phyloP scores from a whole-genome alignment of 2,797 vertebrate genomes.

The Lophotriccus pileatus region DNA sequence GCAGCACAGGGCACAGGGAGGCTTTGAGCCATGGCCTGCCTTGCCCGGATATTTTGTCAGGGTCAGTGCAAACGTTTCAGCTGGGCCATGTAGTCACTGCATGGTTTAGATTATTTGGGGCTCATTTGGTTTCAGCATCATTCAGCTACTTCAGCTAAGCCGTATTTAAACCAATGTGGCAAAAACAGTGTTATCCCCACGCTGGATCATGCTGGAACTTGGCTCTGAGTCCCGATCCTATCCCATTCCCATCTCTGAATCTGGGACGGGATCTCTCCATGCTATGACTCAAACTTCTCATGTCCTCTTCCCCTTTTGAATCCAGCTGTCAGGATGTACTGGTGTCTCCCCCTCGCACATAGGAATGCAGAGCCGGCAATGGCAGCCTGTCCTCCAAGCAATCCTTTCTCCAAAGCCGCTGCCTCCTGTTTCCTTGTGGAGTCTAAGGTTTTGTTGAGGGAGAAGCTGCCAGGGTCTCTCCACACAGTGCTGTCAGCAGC shows the following conservation, averaged over 20 bases:
- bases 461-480: constrained; percentile 1
- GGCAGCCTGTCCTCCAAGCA: constrained; percentile 40
- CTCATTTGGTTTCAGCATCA: not conserved
- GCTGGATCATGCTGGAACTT: constrained; percentile 26
- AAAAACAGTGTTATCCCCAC: constrained; percentile 5
- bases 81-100: not conserved
- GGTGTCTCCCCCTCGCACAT: constrained; percentile 49
- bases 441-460: not conserved
- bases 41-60: not conserved
- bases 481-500: not conserved
- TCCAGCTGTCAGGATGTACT: constrained; percentile 58
- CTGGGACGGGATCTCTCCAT: constrained; percentile 50
- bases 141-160: constrained; percentile 6
- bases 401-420: constrained; percentile 50
- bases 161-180: constrained; percentile 16
- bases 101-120: not conserved
- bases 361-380: constrained; percentile 45
- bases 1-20: not conserved
- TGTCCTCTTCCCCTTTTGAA: constrained; percentile 60
- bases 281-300: constrained; percentile 61
- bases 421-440: not conserved
- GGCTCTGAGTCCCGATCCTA: not conserved
- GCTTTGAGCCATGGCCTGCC: not conserved
- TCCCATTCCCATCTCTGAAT: constrained; percentile 11
- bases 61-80: not conserved